Conservation (phyloP, 1,140 invertebrate species). For the Hylyphantes graminicola region DNA sequence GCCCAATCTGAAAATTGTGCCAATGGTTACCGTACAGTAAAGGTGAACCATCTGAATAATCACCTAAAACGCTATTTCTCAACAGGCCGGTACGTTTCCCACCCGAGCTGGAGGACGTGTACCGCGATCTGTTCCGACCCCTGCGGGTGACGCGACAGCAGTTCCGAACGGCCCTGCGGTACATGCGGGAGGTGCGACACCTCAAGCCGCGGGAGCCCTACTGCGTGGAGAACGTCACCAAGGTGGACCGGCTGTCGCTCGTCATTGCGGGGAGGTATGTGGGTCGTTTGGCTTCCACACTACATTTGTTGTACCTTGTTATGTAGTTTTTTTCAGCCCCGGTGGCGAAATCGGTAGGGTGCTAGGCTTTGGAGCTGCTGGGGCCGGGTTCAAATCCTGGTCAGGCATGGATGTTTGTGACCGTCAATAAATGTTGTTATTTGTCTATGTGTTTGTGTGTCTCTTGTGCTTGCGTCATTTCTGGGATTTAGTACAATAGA, state of each 20-base stretch:
- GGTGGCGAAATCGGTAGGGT: too few relatives aligned
- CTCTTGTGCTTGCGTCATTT: too few relatives aligned
- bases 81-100: slow-evolving; percentile 86
- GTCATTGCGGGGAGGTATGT: slow-evolving; percentile 88
- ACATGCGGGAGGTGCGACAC: slow-evolving; percentile 81
- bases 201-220: slow-evolving; percentile 87
- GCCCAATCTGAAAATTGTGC: too few relatives aligned
- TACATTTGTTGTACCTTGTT: not conserved
- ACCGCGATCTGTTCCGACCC: slow-evolving; percentile 83
- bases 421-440: too few relatives aligned
- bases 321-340: not conserved
- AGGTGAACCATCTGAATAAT: too few relatives aligned
- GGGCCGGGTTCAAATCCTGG: too few relatives aligned
- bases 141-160: slow-evolving; percentile 82
- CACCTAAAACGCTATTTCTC: too few relatives aligned
- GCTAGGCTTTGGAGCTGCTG: too few relatives aligned
- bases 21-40: too few relatives aligned
- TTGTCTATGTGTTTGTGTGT: too few relatives aligned
- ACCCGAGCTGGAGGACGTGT: slow-evolving; percentile 87
- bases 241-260: slow-evolving; percentile 86
- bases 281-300: not conserved
- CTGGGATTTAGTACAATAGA: too few relatives aligned
- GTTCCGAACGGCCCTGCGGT: slow-evolving; percentile 83
- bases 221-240: slow-evolving; percentile 88
- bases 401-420: too few relatives aligned